Conservation (phyloP, 2,797 vertebrate genomes). For the Sebastes dallii region DNA sequence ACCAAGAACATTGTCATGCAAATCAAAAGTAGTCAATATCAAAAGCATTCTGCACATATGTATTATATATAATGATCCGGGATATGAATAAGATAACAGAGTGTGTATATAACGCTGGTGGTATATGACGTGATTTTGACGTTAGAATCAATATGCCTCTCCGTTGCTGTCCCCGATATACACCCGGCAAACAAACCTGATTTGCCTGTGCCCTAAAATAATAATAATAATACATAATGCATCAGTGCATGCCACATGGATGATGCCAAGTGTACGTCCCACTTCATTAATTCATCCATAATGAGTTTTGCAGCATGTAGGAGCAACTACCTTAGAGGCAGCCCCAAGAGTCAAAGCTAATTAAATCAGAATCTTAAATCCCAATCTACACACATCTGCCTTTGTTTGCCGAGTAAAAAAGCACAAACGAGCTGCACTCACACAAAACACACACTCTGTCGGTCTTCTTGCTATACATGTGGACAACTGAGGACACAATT, state of each 20-base stretch:
- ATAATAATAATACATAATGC: slow-evolving; percentile 79
- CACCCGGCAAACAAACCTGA: slow-evolving; percentile 56
- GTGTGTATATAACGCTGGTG: neutral
- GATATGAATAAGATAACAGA: neutral
- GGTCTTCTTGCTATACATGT: neutral
- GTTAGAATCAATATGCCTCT: slow-evolving; percentile 29
- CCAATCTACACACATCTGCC: slow-evolving; percentile 71
- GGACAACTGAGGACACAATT: neutral
- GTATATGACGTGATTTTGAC: neutral
- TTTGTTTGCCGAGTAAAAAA: slow-evolving; percentile 72
- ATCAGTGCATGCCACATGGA: slow-evolving; percentile 71
- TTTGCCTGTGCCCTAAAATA: slow-evolving; percentile 63
- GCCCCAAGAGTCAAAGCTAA: slow-evolving; percentile 74
- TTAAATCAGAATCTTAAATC: slow-evolving; percentile 80
- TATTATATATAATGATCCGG: neutral
- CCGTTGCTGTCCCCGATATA: slow-evolving; percentile 31
- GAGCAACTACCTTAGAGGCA: slow-evolving; percentile 76
- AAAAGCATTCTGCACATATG: neutral
- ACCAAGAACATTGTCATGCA: slow-evolving; percentile 17
- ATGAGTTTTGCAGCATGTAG: slow-evolving; percentile 79
- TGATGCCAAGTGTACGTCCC: slow-evolving; percentile 76
- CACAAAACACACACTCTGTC: slow-evolving; percentile 6
- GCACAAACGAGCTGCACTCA: slow-evolving; percentile 25
- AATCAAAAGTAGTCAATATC: slow-evolving; percentile 31
- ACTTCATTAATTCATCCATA: slow-evolving; percentile 83